Evolutionary conservation across 1,140 invertebrate species (phyloP), one percentile per base, ranked within the genome.

Genomic region (Manduca sexta): DNA sequence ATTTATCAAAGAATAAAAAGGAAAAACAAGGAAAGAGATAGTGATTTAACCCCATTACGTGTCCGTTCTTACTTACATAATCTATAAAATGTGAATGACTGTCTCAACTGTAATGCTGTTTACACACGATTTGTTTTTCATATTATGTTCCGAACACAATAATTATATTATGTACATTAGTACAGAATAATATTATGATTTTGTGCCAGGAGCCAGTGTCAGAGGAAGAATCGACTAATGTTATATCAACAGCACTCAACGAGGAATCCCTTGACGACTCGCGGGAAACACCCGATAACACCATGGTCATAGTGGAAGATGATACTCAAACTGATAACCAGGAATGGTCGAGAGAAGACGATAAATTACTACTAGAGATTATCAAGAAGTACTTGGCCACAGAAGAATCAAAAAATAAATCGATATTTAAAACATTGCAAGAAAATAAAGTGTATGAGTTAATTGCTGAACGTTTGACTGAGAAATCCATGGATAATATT

Each of bases 261-360:
- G 2, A 6, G 5, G 26, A 30, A 11, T 4, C 8, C 0, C 5
- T 12, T 1, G 41, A 43, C 5, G 21, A 26, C 21, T 26, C 21
- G 4, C 21, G 21, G 8, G 21, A 26, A 26, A 5, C 21, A 26
- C 21, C 21, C 4, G 21, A 26, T 8, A 8, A 26, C 0, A 54
- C 58, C 13, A 54, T 60, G 50, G 26, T 44, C 14, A 39, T 67
- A 4, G 57, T 67, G 8, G 66, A 70, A 0, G 64, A 72, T 11
- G 26, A 49, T 13, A 34, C 75, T 1, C 74, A 79, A 56, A 35
- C 41, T 0, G 75, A 80, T 53, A 7, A 35, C 0, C 29, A 48
- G 0, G 76, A 81, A 12, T 84, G 80, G 80, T 72, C 58, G n/a
- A 60, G 75, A 45, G 71, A 81, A 0, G 80, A 84, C 57, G 80